Base-by-base conservation (phyloP, 2,888 invertebrate species). In the Polylopha cassiicola region DNA sequence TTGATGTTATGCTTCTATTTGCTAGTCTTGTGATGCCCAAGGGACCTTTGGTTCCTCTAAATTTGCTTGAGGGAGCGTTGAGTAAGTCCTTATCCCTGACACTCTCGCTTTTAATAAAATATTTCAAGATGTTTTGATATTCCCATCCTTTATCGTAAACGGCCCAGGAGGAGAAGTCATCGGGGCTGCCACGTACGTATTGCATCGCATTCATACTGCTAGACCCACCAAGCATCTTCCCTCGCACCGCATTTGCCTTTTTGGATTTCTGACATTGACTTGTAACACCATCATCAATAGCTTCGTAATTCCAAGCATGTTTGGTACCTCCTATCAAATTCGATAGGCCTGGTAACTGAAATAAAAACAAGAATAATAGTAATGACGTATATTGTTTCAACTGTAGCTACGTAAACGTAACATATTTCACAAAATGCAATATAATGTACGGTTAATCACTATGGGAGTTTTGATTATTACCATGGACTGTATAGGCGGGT, bases 401-500 rank as follows among this genome's bases (percentile, higher is more conserved):
- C 10, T 24, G 13, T 11, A 24, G 10, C 10, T 20, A 4, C 4
- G 20, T 20, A 6, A 2, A n/a, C 3, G 7, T 24, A 10, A 2
- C 4, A 5, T 24, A 3, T 11, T n/a, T n/a, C n/a, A n/a, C n/a
- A n/a, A n/a, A n/a, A n/a, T n/a, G n/a, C n/a, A n/a, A n/a, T n/a
- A n/a, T n/a, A n/a, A n/a, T n/a, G n/a, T n/a, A n/a, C n/a, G n/a
- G n/a, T n/a, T n/a, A n/a, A n/a, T n/a, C n/a, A n/a, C n/a, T n/a
- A n/a, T n/a, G n/a, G n/a, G n/a, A n/a, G n/a, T n/a, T n/a, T 11
- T 14, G 1, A 2, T 26, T 2, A 5, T 20, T 10, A 73, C 73
- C 58, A 44, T 51, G 4, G 65, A 50, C 2, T 61, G 3, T 0
- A 44, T 3, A 21, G 27, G 28, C 3, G 74, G 70, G 11, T 66